Percentiles rank a stretch among this genome's conserved stretches.
Conservation (phyloP, 2,113 vertebrate species). For the Nesogale talazaci region DNA sequence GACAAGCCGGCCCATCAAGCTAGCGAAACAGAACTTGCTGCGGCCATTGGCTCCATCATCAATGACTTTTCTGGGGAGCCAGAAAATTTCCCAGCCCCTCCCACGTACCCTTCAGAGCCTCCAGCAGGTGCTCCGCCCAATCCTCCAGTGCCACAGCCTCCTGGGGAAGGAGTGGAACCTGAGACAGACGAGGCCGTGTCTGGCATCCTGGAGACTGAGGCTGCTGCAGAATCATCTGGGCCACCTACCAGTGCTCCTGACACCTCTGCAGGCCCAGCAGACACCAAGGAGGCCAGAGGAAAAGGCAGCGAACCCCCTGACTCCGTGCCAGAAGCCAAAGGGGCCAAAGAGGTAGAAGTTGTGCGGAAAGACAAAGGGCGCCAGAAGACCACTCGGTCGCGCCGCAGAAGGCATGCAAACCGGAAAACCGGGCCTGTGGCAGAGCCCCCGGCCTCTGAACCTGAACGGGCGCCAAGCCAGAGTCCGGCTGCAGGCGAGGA, state of each 20-base stretch:
- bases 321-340: conserved; percentile 78
- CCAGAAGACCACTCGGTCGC: conserved; percentile 89
- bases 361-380: conserved; percentile 91
- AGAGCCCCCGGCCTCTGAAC: conserved; percentile 82
- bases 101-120: conserved; percentile 83
- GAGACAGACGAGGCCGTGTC: conserved; percentile 90
- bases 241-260: conserved; percentile 55
- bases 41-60: conserved; percentile 98
- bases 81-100: conserved; percentile 90
- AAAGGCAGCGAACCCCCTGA: conserved; percentile 81
- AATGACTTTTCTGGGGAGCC: conserved; percentile 92
- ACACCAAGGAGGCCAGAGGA: conserved; percentile 86
- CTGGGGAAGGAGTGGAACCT: conserved; percentile 90
- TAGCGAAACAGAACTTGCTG: conserved; percentile 96
- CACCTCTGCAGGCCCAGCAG: background rate
- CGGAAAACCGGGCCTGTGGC: conserved; percentile 81
- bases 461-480: conserved; percentile 79
- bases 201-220: conserved; percentile 86
- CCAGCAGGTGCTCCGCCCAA: conserved; percentile 85
- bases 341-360: conserved; percentile 85
- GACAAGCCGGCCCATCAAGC: conserved; percentile 94
- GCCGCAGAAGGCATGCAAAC: conserved; percentile 88
- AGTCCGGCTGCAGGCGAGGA: conserved; percentile 65
- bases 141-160: conserved; percentile 83
- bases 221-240: conserved; percentile 78